phyloP scores from a whole-genome alignment of 1,140 invertebrate species.

The Halesus radiatus region DNA sequence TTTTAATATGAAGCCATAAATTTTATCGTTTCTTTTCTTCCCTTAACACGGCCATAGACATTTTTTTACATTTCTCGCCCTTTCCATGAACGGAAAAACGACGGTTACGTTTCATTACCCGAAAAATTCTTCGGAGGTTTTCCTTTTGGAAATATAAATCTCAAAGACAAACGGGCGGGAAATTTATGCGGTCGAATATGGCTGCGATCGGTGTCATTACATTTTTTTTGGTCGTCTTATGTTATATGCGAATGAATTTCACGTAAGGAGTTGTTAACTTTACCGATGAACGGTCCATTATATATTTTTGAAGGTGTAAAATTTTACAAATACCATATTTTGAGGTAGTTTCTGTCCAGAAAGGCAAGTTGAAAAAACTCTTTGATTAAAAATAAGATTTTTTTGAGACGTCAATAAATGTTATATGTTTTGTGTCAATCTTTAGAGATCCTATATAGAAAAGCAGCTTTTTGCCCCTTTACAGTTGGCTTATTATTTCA shows the following conservation, averaged over 20 bases:
- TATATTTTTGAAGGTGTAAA: not conserved
- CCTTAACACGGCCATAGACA: slow-evolving; percentile 12
- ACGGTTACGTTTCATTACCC: slow-evolving; percentile 28
- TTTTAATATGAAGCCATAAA: slow-evolving; percentile 33
- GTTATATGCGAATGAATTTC: not conserved
- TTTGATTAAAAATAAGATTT: no score
- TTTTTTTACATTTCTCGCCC: slow-evolving; percentile 14
- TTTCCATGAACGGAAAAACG: not conserved
- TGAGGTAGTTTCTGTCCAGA: not conserved
- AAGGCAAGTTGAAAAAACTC: no score
- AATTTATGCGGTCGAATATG: slow-evolving; percentile 10
- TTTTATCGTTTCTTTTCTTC: slow-evolving; percentile 22
- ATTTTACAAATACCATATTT: not conserved
- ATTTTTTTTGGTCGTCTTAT: not conserved
- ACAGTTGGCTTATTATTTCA: no score
- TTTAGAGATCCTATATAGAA: no score
- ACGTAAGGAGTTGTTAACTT: not conserved
- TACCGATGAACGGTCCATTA: not conserved
- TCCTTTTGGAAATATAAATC: slow-evolving; percentile 11
- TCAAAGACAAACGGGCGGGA: not conserved
- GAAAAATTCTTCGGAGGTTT: slow-evolving; percentile 4
- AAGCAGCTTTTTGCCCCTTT: no score
- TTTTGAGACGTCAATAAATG: no score
- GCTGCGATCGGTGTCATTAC: slow-evolving; percentile 1
- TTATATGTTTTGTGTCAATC: no score